Base-by-base conservation (phyloP, 2,113 vertebrate species). In the Tyrannus savana region DNA sequence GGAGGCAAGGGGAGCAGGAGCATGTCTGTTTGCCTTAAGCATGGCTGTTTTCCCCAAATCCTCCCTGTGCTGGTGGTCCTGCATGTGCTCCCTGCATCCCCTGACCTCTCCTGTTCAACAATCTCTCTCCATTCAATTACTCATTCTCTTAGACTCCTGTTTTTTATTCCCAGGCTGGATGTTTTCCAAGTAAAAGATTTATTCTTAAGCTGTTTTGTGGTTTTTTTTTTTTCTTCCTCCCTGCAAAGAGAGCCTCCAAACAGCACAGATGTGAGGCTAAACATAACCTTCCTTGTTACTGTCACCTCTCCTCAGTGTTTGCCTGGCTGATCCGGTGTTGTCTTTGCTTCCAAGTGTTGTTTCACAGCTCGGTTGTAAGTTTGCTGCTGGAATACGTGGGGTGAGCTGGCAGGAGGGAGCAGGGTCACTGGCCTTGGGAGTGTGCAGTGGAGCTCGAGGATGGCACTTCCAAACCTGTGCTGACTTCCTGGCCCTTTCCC, bases 211-310 rank as follows among this genome's bases (percentile, higher is more conserved):
- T 91, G 37, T 37, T 37, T 37, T 37, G 35, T 37, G 35, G 35
- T 69, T 81, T 86, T 80, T 46, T 44, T 39, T 41, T 47, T 47
- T 46, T 30, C 27, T 11, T 4, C 46, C 18, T 50, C 25, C 25
- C 41, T 17, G 42, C 14, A 41, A 87, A 72, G 58, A 87, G 33
- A 93, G 52, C 42, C 75, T 93, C 39, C 68, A 59, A 81, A 90
- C 86, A 90, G 84, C 94, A 93, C 87, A 91, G 96, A 95, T 91
- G 84, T 85, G 90, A 59, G 24, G 90, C 86, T 90, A 95, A 95
- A 90, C 80, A 81, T 94, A 95, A 93, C 91, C 82, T n/a, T 95
- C 71, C 72, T 87, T 93, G 80, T 95, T 91, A 63, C 84, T 91
- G 89, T 92, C 94, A 91, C 93, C 91, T 97, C 75, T 89, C 60